Conservation (phyloP, 2,797 vertebrate genomes). For the Moxostoma hubbsi region DNA sequence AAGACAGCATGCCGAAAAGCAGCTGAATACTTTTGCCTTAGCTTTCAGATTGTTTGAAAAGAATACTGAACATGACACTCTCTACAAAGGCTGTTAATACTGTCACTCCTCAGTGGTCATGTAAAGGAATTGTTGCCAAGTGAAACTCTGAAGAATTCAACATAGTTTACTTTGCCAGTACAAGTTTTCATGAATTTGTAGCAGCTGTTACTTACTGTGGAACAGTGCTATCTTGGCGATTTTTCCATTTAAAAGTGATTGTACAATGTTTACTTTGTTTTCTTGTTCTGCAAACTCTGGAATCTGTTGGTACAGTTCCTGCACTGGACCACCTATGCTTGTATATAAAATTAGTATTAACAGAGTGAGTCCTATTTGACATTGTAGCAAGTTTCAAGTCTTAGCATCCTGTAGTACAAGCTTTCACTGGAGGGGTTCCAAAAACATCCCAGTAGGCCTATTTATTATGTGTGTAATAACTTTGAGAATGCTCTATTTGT, state of each 20-base stretch:
- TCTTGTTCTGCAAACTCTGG: background rate
- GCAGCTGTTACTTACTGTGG: constrained; percentile 1
- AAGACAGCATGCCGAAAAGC: background rate
- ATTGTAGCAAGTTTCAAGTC: background rate
- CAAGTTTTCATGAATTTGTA: background rate
- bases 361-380: background rate
- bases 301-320: background rate
- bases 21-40: background rate
- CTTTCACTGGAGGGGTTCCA: constrained; percentile 21
- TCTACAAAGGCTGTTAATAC: constrained; percentile 18
- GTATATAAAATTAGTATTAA: constrained; percentile 20
- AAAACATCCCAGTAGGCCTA: constrained; percentile 20
- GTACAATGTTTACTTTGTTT: background rate
- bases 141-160: constrained; percentile 15
- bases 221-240: too few relatives aligned
- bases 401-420: constrained; percentile 21
- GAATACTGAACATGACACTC: constrained; percentile 22
- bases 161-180: background rate
- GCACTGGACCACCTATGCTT: constrained; percentile 12
- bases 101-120: constrained; percentile 29
- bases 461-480: constrained; percentile 7
- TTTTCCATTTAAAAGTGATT: background rate
- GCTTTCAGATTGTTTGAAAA: constrained; percentile 5
- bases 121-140: constrained; percentile 20
- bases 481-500: constrained; percentile 9